Percentiles rank a stretch among this genome's conserved stretches.
Conservation (phyloP, 1,140 invertebrate genomes). For the Magallana gigas region DNA sequence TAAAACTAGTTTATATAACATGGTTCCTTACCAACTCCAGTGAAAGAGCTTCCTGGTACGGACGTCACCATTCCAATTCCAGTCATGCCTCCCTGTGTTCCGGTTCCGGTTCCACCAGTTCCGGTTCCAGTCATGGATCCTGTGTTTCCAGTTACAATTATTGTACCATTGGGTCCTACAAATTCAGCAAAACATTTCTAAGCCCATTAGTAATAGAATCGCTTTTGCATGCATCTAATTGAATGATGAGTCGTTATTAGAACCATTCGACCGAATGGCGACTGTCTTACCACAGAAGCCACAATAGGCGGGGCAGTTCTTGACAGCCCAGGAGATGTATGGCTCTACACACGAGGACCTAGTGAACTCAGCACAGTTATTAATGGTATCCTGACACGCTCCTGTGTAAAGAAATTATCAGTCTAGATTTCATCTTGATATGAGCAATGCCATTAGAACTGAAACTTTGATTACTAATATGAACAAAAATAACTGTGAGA, state of each 20-base stretch:
- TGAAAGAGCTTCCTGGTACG: conserved; percentile 37
- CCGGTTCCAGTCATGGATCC: conserved; percentile 29
- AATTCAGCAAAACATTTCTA: too few relatives aligned
- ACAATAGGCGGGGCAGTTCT: conserved; percentile 61
- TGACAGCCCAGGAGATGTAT: conserved; percentile 57
- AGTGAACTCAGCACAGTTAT: conserved; percentile 46
- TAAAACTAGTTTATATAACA: too few relatives aligned
- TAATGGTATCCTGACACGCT: conserved; percentile 39
- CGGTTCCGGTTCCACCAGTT: conserved; percentile 36
- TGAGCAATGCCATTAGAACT: too few relatives aligned
- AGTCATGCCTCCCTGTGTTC: conserved; percentile 39
- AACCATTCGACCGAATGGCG: too few relatives aligned
- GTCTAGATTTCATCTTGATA: too few relatives aligned
- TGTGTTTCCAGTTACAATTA: conserved; percentile 42
- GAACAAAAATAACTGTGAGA: too few relatives aligned
- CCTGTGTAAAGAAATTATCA: not conserved
- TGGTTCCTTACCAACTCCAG: conserved; percentile 35
- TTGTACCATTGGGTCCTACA: conserved; percentile 27
- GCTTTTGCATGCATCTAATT: too few relatives aligned
- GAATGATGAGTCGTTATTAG: too few relatives aligned
- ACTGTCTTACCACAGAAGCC: conserved; percentile 54
- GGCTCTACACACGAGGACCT: conserved; percentile 48
- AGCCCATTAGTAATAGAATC: too few relatives aligned
- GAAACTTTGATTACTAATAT: too few relatives aligned
- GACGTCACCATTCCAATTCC: conserved; percentile 27